phyloP scores from a whole-genome alignment of 2,888 invertebrate species.

The Melanargia galathea region DNA sequence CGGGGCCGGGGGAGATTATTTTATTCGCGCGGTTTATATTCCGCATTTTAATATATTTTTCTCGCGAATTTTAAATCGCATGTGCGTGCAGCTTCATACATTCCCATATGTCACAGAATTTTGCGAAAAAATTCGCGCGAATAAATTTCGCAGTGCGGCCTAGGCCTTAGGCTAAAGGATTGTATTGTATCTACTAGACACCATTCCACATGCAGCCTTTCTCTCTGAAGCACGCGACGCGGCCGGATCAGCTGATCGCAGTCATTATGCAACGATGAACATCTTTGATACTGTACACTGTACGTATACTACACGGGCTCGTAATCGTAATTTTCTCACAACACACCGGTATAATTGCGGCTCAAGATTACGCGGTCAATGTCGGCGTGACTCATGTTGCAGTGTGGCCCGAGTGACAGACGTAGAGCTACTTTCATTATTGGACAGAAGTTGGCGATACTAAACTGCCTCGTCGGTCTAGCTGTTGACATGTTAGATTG shows the following conservation, averaged over 20 bases:
- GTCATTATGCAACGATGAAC: constrained; percentile 37
- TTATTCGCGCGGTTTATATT: no score
- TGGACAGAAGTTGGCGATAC: no score
- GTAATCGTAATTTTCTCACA: constrained; percentile 43
- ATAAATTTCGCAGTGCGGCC: no score
- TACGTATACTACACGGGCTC: constrained; percentile 6
- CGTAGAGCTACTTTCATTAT: not conserved
- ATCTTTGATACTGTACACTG: constrained; percentile 28
- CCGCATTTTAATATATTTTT: no score
- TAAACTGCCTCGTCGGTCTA: no score
- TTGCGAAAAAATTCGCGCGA: no score
- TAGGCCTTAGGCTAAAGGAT: no score
- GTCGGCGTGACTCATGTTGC: constrained; percentile 55
- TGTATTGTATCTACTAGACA: not conserved
- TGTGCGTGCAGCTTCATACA: no score
- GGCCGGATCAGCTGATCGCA: constrained; percentile 27
- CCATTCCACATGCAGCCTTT: not conserved
- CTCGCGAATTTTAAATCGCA: no score
- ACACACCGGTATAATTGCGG: constrained; percentile 47
- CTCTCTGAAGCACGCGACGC: constrained; percentile 2
- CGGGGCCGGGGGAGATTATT: no score
- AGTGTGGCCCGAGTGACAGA: constrained; percentile 37
- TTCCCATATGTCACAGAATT: no score
- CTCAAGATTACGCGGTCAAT: constrained; percentile 60
- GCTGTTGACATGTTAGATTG: not conserved